phyloP scores from a whole-genome alignment of 2,797 vertebrate species.

The Phylloscopus collybita region DNA sequence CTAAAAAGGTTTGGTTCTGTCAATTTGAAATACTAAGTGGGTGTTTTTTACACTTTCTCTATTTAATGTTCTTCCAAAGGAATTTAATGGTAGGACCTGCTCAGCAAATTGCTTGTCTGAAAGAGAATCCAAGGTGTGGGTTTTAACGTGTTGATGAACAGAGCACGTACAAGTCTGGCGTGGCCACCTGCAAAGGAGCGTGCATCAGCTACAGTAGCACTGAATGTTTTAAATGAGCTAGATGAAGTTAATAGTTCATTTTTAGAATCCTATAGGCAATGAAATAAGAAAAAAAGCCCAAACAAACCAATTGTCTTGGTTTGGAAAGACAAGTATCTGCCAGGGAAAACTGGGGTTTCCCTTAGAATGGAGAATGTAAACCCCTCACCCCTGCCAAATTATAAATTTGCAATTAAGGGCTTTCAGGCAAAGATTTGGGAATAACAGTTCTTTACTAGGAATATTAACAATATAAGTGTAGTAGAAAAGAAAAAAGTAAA shows the following conservation, averaged over 20 bases:
- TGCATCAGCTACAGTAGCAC: fast-evolving
- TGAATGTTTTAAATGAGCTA: not conserved
- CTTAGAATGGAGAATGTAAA: too few species aligned
- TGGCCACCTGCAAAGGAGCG: not conserved
- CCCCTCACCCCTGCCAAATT: too few species aligned
- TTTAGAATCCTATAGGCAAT: not conserved
- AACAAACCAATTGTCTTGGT: too few species aligned
- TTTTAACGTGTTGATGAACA: not conserved
- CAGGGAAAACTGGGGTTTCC: too few species aligned
- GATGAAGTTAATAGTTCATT: not conserved
- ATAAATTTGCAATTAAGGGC: too few species aligned
- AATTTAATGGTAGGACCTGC: not conserved
- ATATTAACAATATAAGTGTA: too few species aligned
- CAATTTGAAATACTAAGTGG: not conserved
- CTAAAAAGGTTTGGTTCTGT: not conserved
- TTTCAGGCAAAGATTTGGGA: too few species aligned
- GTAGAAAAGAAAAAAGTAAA: too few species aligned
- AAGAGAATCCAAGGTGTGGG: not conserved
- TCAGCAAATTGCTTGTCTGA: not conserved
- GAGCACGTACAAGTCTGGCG: not conserved
- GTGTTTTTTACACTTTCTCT: not conserved
- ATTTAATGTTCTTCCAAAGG: not conserved
- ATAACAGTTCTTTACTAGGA: too few species aligned
- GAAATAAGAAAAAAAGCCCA: not conserved
- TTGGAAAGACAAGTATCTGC: too few species aligned